Percentiles rank a stretch among this genome's conserved stretches.
phyloP scores from a whole-genome alignment of 2,113 vertebrate genomes.

The Orcinus orca region DNA sequence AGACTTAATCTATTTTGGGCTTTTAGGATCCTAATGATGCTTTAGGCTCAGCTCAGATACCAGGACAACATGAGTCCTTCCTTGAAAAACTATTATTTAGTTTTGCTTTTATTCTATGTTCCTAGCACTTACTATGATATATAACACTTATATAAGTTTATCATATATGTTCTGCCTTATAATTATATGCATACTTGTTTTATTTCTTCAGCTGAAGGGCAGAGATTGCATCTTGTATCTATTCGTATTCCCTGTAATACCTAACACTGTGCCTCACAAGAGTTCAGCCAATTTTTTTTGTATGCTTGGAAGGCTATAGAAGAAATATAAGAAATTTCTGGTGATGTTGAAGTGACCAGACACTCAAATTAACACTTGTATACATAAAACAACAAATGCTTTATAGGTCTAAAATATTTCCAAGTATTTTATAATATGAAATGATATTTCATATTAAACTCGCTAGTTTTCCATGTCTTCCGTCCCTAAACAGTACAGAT shows the following conservation, averaged over 20 bases:
- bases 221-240: background rate
- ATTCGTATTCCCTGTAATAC: background rate
- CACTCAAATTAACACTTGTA: background rate
- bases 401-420: background rate
- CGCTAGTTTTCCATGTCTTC: background rate
- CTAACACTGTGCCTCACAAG: background rate
- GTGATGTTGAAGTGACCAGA: background rate
- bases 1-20: background rate
- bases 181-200: background rate
- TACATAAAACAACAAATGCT: background rate
- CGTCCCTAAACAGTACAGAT: background rate
- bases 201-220: constrained; percentile 7
- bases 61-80: background rate
- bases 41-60: background rate
- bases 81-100: background rate
- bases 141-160: background rate
- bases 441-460: background rate
- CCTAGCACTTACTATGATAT: background rate
- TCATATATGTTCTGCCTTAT: background rate
- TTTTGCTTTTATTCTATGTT: background rate
- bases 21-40: background rate
- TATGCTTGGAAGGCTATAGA: background rate
- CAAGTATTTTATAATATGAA: background rate
- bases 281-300: background rate
- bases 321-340: background rate